Percentiles rank a stretch among this genome's conserved stretches.
These are phyloP conservation scores for Trichopoda pennipes DNA, from an alignment of 2,888 invertebrate species.

Conservation along the genomic window DNA sequence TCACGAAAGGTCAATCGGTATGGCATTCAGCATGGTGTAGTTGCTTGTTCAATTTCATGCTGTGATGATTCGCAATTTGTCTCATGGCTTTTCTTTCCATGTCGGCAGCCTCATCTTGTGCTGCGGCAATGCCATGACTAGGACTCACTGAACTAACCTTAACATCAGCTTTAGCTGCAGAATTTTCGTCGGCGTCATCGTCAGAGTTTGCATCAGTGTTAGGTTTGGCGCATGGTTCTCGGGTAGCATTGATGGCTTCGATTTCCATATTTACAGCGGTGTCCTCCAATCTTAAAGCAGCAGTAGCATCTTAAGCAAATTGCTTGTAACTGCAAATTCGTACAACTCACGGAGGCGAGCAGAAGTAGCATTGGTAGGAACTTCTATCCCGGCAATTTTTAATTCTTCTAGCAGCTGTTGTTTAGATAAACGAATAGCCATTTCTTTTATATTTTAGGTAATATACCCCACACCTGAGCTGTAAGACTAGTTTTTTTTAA, in stretches of 20 bases:
- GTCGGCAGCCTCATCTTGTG: neutral
- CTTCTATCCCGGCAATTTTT: slow-evolving; percentile 21
- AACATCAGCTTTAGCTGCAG: no score
- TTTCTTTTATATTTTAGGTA: no score
- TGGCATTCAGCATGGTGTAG: neutral
- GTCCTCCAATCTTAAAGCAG: neutral
- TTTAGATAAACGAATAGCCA: neutral
- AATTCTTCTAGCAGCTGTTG: slow-evolving; percentile 17
- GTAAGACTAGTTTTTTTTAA: no score
- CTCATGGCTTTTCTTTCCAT: slow-evolving; percentile 3
- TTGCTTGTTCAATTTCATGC: neutral
- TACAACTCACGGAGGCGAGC: slow-evolving; percentile 14
- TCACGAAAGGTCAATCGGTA: slow-evolving; percentile 28
- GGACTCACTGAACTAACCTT: no score
- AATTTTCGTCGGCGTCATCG: neutral
- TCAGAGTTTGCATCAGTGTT: slow-evolving; percentile 10
- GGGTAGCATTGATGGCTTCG: neutral
- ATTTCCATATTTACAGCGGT: neutral
- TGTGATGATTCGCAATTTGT: neutral
- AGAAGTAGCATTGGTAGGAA: slow-evolving; percentile 11
- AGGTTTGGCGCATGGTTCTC: neutral
- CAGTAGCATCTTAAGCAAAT: neutral
- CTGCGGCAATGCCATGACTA: no score
- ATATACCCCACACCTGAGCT: neutral
- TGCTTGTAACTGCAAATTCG: neutral